Percentiles rank a stretch among this genome's conserved stretches.
These are phyloP conservation scores for Tetranychus piercei DNA, from an alignment of 2,888 invertebrate species.

Conservation along the genomic window DNA sequence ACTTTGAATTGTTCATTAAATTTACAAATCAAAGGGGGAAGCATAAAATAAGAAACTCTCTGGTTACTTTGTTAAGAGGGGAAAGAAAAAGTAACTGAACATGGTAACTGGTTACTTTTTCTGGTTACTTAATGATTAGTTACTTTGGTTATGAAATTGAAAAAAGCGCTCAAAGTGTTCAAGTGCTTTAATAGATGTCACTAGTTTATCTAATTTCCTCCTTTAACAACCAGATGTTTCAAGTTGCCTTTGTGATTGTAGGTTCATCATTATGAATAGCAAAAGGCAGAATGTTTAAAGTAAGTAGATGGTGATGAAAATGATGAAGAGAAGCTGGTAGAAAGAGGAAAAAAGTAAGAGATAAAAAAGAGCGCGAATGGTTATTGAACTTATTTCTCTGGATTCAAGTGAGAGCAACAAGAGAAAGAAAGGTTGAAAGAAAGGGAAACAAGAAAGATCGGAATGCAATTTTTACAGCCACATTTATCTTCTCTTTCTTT, in stretches of 20 bases:
- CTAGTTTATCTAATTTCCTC: neutral
- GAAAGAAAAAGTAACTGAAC: too few relatives aligned
- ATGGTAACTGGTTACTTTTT: too few relatives aligned
- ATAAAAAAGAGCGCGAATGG: neutral
- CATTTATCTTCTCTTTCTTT: constrained; percentile 6
- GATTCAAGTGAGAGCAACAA: neutral
- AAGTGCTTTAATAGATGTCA: neutral
- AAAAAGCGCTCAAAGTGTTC: too few relatives aligned
- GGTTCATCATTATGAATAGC: neutral
- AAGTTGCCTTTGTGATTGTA: neutral
- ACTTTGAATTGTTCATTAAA: too few relatives aligned
- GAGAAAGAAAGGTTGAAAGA: constrained; percentile 2
- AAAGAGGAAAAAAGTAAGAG: constrained; percentile 2
- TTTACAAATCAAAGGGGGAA: too few relatives aligned
- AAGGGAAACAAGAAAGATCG: constrained; percentile 5
- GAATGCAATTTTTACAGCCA: constrained; percentile 3
- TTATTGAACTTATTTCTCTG: neutral
- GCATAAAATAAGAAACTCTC: too few relatives aligned
- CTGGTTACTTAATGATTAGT: too few relatives aligned
- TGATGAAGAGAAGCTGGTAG: neutral
- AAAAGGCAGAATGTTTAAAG: neutral
- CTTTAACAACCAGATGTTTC: neutral
- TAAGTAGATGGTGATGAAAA: neutral
- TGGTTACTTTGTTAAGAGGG: too few relatives aligned
- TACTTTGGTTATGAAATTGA: too few relatives aligned